Evolutionary conservation across 2,888 invertebrate species (phyloP), one percentile per base, ranked within the genome.

Genomic region (Platerodrilus igneus): DNA sequence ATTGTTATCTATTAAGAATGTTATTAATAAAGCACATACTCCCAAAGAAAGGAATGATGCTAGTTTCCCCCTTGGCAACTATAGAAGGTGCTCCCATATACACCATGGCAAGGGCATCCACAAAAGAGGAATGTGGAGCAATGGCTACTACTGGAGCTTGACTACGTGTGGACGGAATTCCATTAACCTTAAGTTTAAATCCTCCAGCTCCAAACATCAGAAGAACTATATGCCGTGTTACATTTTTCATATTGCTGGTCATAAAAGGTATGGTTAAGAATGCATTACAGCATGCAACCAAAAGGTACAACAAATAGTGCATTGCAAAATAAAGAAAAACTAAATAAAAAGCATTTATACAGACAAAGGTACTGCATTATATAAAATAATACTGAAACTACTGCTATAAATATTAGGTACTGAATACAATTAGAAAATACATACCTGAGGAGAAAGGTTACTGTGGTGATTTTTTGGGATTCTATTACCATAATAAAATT

Each of bases 51-150:
- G 92, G 91, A 57, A 91, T 78, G 45, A 77, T 72, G 34, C 83
- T 81, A 15, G 88, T 84, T 63, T 89, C 90, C 11, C 82, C 84
- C 66, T 91, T 92, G 47, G 92, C 91, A 53, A 94, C 92, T 62
- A 92, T 85, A 57, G 88, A 86, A 15, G 90, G 88, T 31, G 87
- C 86, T n/a, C 83, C 84, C 51, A 88, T 77, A 60, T 79, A 78
- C 41, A 89, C 81, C 58, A 90, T 85, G 55, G 86, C 79, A 48
- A 93, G 76, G 43, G 88, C 84, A 70, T 95, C 95, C 70, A 89
- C 84, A 78, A 86, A 92, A 41, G 86, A 83, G 21, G 93, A 92
- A 67, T 95, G 95, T 2, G 94, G 94, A 3, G 91, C 93, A 46
- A 89, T 77, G 38, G 84, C 84, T 48, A 93, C 71, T 50, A 94